A percentile compares a stretch with the other conserved stretches of the same genome.
Evolutionary conservation across 2,888 invertebrate species (phyloP).

Genomic region (Crematogaster levior): DNA sequence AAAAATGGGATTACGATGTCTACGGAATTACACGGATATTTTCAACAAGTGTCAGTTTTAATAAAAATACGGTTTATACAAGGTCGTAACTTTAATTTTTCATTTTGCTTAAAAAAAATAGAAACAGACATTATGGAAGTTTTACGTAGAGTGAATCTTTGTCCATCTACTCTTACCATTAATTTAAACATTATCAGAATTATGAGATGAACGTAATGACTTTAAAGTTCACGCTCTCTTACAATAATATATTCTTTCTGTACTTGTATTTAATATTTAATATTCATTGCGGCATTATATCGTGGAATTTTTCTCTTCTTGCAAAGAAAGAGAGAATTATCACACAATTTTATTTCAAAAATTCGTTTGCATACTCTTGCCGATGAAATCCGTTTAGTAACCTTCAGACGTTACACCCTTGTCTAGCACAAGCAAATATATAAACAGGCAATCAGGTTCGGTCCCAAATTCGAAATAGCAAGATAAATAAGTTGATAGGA

Average conservation of each 20-base stretch:
- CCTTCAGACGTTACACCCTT: conserved; percentile 45
- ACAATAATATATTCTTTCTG: conserved; percentile 27
- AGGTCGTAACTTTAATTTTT: conserved; percentile 56
- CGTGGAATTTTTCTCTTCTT: conserved; percentile 15
- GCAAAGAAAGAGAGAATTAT: conserved; percentile 62
- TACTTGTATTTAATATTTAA: conserved; percentile 44
- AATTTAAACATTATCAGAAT: conserved; percentile 47
- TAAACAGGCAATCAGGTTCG: conserved; percentile 56
- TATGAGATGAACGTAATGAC: conserved; percentile 11
- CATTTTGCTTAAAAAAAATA: conserved; percentile 64
- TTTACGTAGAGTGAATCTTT: conserved; percentile 47
- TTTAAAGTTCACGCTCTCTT: conserved; percentile 21
- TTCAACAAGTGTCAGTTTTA: conserved; percentile 55
- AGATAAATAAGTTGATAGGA: conserved; percentile 71
- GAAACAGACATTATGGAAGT: conserved; percentile 49
- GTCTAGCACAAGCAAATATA: conserved; percentile 33
- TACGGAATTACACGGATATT: conserved; percentile 23
- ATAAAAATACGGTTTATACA: conserved; percentile 52
- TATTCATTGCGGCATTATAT: conserved; percentile 32
- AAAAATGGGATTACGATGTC: conserved; percentile 52
- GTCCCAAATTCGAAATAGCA: conserved; percentile 68
- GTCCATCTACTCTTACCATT: conserved; percentile 51
- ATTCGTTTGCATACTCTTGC: conserved; percentile 64
- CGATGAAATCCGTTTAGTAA: conserved; percentile 60
- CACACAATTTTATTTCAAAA: conserved; percentile 66